Conservation (phyloP, 2,113 vertebrate species). For the Hippocampus guttulatus region DNA sequence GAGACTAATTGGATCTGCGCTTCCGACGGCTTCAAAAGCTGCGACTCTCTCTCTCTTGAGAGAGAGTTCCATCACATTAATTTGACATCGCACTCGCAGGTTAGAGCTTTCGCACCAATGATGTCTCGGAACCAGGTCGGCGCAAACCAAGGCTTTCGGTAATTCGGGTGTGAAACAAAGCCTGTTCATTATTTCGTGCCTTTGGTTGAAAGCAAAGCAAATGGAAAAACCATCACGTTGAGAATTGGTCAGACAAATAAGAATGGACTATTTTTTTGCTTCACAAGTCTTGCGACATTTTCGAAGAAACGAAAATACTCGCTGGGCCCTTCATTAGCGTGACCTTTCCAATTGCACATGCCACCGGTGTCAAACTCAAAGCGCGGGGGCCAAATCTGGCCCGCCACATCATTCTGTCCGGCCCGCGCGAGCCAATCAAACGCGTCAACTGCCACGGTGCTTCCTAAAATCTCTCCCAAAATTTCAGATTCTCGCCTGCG, state of each 20-base stretch:
- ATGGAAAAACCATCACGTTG: not conserved
- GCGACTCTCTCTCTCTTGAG: not conserved
- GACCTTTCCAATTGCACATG: not conserved
- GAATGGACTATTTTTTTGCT: not conserved
- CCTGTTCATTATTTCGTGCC: not conserved
- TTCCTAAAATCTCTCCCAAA: no score
- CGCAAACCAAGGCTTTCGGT: not conserved
- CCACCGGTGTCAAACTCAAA: no score
- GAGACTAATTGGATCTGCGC: not conserved
- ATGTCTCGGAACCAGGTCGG: not conserved
- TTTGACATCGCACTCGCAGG: constrained; percentile 1
- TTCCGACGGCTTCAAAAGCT: not conserved
- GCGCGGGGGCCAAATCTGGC: no score
- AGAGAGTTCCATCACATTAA: not conserved
- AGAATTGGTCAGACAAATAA: not conserved
- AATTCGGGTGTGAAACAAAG: not conserved
- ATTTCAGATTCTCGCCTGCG: no score
- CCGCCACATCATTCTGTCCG: no score
- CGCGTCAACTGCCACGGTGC: no score
- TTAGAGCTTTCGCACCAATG: not conserved
- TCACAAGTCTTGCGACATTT: not conserved
- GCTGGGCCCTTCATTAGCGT: not conserved
- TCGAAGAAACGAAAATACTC: not conserved
- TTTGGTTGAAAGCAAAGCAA: not conserved
- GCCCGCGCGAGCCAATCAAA: no score